Conservation (phyloP, 2,113 vertebrate genomes). For the Ameiurus melas region DNA sequence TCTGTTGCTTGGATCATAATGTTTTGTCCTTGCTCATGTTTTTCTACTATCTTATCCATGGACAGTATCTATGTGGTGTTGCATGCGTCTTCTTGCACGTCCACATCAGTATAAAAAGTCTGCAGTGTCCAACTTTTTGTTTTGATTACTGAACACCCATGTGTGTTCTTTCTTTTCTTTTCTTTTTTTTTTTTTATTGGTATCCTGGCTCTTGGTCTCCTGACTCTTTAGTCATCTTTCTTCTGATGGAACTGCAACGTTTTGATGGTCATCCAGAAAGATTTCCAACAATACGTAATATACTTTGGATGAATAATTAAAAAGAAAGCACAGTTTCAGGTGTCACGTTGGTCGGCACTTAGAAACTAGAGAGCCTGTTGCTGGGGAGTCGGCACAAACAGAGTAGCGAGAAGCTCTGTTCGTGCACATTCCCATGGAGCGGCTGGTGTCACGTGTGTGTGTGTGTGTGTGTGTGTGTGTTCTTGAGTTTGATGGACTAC, state of each 20-base stretch:
- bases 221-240: not conserved
- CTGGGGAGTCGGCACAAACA: conserved; percentile 2
- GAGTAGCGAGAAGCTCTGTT: not conserved
- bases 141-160: not conserved
- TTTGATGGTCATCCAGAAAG: not conserved
- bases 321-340: conserved; percentile 41
- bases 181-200: no score
- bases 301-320: conserved; percentile 56
- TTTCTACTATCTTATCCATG: not conserved
- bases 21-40: not conserved
- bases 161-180: not conserved
- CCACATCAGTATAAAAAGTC: not conserved
- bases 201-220: not conserved
- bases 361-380: conserved; percentile 37
- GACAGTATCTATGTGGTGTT: not conserved
- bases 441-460: no score
- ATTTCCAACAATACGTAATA: not conserved
- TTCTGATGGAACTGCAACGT: not conserved
- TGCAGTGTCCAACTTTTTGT: not conserved
- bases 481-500: conserved; percentile 9
- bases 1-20: not conserved
- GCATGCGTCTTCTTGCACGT: not conserved
- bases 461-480: no score
- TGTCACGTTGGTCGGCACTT: conserved; percentile 47
- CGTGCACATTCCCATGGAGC: not conserved